A percentile compares a stretch with the other conserved stretches of the same genome.
Conservation (phyloP, 1,140 invertebrate species). For the Trinorchestia longiramus region DNA sequence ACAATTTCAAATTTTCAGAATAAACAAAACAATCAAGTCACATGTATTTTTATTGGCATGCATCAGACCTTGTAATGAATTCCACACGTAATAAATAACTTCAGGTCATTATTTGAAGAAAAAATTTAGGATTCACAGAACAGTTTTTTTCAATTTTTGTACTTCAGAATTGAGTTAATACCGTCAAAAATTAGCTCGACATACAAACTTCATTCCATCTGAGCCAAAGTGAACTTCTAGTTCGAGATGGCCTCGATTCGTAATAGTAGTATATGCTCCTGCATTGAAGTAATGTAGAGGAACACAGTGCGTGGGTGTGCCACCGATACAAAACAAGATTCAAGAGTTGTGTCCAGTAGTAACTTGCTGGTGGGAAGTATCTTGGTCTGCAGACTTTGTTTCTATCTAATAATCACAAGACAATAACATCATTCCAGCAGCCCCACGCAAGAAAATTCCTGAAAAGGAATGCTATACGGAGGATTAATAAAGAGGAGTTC, state of each 20-base stretch:
- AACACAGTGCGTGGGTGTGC: background rate
- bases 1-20: background rate
- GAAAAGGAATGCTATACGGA: background rate
- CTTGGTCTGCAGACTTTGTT: background rate
- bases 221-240: background rate
- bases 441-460: background rate
- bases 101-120: background rate
- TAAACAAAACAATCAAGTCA: background rate
- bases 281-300: background rate
- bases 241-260: background rate
- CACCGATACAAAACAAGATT: background rate
- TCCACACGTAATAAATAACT: background rate
- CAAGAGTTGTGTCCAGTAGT: background rate
- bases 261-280: background rate
- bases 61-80: background rate
- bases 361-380: background rate
- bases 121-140: background rate
- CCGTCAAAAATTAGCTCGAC: background rate
- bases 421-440: constrained; percentile 8
- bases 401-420: background rate
- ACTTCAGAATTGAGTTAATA: background rate
- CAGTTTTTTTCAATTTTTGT: background rate
- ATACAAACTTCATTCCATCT: background rate
- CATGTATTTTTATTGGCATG: background rate
- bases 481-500: background rate